Evolutionary conservation across 2,113 vertebrate genomes (phyloP).

Genomic region (Chinchilla lanigera): DNA sequence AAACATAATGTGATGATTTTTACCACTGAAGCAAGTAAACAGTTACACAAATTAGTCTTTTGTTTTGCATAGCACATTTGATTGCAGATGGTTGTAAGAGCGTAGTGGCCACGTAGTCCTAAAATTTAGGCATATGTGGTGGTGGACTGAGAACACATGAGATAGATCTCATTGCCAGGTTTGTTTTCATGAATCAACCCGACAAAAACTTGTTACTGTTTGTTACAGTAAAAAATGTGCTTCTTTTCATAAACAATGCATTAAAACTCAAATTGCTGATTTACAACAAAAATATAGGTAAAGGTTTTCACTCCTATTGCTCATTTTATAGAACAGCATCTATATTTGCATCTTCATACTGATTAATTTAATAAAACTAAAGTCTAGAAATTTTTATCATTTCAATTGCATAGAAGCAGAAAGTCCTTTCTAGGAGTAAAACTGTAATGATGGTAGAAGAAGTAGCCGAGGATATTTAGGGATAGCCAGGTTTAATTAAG

Average conservation of each 20-base stretch:
- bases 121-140: neutral
- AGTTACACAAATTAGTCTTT: conserved; percentile 52
- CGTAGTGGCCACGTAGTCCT: neutral
- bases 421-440: conserved; percentile 24
- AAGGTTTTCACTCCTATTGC: neutral
- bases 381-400: neutral
- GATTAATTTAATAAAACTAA: conserved; percentile 33
- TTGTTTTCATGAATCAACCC: neutral
- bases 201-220: neutral
- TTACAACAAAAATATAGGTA: neutral
- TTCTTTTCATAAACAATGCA: neutral
- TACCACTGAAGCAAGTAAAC: conserved; percentile 12
- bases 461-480: conserved; percentile 32
- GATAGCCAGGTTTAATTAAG: conserved; percentile 63
- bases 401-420: neutral
- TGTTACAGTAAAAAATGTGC: neutral
- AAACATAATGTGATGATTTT: neutral
- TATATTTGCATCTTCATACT: neutral
- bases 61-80: conserved; percentile 50
- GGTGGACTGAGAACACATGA: neutral
- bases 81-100: conserved; percentile 47
- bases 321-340: neutral
- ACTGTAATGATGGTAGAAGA: neutral
- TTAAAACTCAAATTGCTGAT: neutral
- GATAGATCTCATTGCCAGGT: neutral